Conservation (phyloP, 2,113 vertebrate genomes). For the Podocnemis expansa region DNA sequence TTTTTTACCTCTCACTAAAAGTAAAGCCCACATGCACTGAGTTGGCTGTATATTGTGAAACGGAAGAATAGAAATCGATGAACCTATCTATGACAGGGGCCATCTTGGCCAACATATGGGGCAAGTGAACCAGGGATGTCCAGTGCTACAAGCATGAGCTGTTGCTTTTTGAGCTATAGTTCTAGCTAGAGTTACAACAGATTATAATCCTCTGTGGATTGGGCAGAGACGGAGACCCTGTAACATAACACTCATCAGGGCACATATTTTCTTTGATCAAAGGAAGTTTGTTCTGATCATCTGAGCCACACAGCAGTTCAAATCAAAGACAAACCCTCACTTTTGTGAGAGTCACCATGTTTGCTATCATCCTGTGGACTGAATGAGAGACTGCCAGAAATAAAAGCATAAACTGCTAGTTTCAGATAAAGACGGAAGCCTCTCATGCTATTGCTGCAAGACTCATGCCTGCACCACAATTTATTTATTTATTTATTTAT, state of each 20-base stretch:
- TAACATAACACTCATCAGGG: not conserved
- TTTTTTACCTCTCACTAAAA: conserved; percentile 13
- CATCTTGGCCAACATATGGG: not conserved
- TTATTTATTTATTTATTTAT: no score
- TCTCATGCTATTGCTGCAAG: not conserved
- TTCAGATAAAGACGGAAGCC: not conserved
- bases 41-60: not conserved
- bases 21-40: not conserved
- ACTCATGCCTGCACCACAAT: no score
- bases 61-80: not conserved
- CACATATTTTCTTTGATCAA: not conserved
- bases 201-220: not conserved
- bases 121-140: not conserved
- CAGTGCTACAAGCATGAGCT: not conserved
- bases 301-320: not conserved
- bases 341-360: not conserved
- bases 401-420: not conserved
- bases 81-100: not conserved
- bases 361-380: not conserved
- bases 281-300: not conserved
- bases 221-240: not conserved
- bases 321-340: not conserved
- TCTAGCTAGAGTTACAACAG: not conserved
- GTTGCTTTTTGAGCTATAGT: not conserved
- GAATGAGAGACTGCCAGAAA: not conserved